A percentile compares a stretch with the other conserved stretches of the same genome.
Evolutionary conservation across 2,888 invertebrate species (phyloP).

Genomic region (Eristalinus aeneus): DNA sequence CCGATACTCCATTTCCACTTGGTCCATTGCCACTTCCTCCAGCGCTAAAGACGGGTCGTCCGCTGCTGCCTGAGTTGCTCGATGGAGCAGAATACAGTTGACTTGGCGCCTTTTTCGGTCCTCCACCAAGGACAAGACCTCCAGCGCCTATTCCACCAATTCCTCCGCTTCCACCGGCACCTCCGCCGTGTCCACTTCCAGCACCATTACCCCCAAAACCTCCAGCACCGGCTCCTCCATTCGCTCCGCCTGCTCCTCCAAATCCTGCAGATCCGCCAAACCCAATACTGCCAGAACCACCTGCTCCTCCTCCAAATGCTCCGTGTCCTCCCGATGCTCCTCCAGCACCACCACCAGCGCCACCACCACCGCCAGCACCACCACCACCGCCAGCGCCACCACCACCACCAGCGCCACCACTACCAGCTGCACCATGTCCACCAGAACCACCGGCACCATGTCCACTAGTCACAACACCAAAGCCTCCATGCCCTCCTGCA

Average conservation of each 20-base stretch:
- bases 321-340: slow-evolving; percentile 32
- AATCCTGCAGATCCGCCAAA: slow-evolving; percentile 36
- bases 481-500: slow-evolving; percentile 27
- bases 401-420: not conserved
- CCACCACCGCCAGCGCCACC: slow-evolving; percentile 14
- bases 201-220: slow-evolving; percentile 79
- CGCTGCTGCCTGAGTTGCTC: not conserved
- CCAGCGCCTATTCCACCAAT: slow-evolving; percentile 9
- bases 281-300: slow-evolving; percentile 43
- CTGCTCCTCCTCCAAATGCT: slow-evolving; percentile 29
- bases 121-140: not conserved
- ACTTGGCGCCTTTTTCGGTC: not conserved
- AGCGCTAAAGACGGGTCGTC: not conserved
- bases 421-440: slow-evolving; percentile 8
- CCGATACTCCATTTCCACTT: slow-evolving; percentile 1
- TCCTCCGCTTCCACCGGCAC: not conserved
- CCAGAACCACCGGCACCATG: slow-evolving; percentile 10
- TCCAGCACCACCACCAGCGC: slow-evolving; percentile 30
- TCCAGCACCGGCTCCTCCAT: slow-evolving; percentile 76
- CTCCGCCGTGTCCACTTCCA: slow-evolving; percentile 29
- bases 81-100: not conserved
- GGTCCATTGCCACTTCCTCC: not conserved
- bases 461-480: slow-evolving; percentile 12
- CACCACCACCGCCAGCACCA: slow-evolving; percentile 5
- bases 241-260: slow-evolving; percentile 32